A percentile compares a stretch with the other conserved stretches of the same genome.
Evolutionary conservation across 2,888 invertebrate genomes (phyloP).

Genomic region (Pristionchus mayeri): DNA sequence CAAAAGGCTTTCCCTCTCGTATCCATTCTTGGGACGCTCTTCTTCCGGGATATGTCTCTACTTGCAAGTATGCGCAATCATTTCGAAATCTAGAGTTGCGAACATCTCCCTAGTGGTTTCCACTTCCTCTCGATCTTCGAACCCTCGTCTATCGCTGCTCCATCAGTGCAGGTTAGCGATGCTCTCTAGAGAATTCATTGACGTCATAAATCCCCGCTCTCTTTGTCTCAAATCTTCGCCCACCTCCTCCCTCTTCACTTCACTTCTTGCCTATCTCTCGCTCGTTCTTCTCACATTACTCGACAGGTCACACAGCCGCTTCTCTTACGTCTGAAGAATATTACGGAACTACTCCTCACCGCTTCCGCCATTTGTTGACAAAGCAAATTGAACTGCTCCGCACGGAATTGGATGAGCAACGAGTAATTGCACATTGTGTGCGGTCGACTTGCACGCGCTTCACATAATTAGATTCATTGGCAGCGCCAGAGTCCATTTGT

Average conservation of each 20-base stretch:
- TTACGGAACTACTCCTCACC: not conserved
- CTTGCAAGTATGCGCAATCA: no score
- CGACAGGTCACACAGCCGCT: conserved; percentile 4
- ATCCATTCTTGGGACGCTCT: no score
- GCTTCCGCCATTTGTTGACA: no score
- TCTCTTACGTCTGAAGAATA: not conserved
- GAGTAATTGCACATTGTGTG: no score
- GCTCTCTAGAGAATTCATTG: conserved; percentile 33
- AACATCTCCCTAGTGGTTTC: no score
- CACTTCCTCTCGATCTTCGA: not conserved
- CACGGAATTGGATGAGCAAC: no score
- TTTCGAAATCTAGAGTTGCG: no score
- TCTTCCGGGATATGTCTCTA: not conserved
- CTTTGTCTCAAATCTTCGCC: conserved; percentile 30
- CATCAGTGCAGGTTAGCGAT: conserved; percentile 9
- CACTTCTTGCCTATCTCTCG: conserved; percentile 30
- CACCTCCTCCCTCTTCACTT: conserved; percentile 24
- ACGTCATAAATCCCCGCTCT: not conserved
- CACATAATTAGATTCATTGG: not conserved
- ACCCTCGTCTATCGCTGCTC: not conserved
- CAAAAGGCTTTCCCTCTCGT: no score
- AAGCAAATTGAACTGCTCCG: no score
- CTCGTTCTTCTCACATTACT: conserved; percentile 44
- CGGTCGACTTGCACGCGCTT: not conserved
- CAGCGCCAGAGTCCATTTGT: not conserved